Conservation (phyloP, 2,888 invertebrate genomes). For the Augiades crinisus region DNA sequence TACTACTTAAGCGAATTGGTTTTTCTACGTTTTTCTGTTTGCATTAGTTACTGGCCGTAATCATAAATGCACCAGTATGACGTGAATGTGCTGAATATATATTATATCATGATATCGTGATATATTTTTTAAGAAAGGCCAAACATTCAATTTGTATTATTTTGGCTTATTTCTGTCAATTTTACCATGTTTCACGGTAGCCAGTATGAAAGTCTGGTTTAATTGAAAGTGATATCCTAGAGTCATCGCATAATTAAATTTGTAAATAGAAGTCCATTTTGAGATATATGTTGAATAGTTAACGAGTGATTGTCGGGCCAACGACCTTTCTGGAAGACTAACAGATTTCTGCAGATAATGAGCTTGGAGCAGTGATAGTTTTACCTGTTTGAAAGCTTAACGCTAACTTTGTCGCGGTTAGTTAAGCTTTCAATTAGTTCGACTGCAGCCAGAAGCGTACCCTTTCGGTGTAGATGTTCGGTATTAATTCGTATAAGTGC, state of each 20-base stretch:
- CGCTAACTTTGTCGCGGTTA: slow-evolving; percentile 1
- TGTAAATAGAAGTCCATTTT: slow-evolving; percentile 13
- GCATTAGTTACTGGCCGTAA: too few relatives aligned
- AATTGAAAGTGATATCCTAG: slow-evolving; percentile 11
- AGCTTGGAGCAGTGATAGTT: not conserved
- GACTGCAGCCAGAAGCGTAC: not conserved
- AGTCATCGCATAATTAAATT: slow-evolving; percentile 13
- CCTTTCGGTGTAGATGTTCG: not conserved
- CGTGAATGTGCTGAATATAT: too few relatives aligned
- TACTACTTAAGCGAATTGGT: too few relatives aligned
- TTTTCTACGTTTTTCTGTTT: too few relatives aligned
- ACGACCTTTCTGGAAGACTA: slow-evolving; percentile 2
- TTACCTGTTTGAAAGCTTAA: not conserved
- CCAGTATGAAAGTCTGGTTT: not conserved
- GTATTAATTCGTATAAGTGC: too few relatives aligned
- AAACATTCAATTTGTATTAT: too few relatives aligned
- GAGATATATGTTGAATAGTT: slow-evolving; percentile 3
- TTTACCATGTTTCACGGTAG: not conserved
- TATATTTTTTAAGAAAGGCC: too few relatives aligned
- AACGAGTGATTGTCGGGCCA: not conserved
- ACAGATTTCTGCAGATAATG: not conserved
- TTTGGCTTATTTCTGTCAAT: too few relatives aligned
- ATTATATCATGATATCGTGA: too few relatives aligned
- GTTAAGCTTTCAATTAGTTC: not conserved
- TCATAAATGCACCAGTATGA: too few relatives aligned